phyloP scores from a whole-genome alignment of 1,140 invertebrate genomes.

The Proctacanthus coquilletti region DNA sequence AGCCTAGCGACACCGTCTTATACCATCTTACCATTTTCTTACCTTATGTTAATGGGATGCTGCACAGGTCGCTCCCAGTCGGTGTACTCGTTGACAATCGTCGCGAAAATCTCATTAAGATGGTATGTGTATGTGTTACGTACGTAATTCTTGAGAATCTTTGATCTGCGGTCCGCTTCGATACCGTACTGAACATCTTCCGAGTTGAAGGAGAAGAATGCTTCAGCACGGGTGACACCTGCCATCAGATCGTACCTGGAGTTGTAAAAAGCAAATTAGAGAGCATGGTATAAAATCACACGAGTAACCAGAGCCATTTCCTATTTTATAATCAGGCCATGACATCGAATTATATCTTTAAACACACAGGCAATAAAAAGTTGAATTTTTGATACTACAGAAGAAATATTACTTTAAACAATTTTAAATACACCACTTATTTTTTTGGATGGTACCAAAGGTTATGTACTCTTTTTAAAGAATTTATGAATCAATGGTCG shows the following conservation, averaged over 20 bases:
- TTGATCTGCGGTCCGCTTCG: slow-evolving; percentile 69
- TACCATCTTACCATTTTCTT: no score
- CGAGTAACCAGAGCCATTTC: background rate
- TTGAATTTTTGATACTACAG: no score
- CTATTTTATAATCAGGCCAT: no score
- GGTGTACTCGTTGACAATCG: slow-evolving; percentile 92
- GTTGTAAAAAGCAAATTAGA: background rate
- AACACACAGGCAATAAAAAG: no score
- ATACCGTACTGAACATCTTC: slow-evolving; percentile 86
- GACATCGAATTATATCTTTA: no score
- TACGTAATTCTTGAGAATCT: slow-evolving; percentile 82
- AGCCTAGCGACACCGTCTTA: no score
- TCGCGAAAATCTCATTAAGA: slow-evolving; percentile 66
- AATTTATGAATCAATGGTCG: no score
- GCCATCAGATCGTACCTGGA: slow-evolving; percentile 82
- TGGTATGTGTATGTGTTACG: slow-evolving; percentile 85
- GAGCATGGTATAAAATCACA: background rate
- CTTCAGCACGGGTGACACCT: slow-evolving; percentile 74
- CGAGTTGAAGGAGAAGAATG: slow-evolving; percentile 76
- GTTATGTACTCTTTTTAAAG: no score
- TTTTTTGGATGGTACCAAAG: no score
- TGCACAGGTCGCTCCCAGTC: slow-evolving; percentile 90
- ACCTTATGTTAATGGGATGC: slow-evolving; percentile 79
- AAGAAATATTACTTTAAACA: no score
- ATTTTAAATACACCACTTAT: no score